Evolutionary conservation across 1,140 invertebrate species (phyloP), one percentile per base, ranked within the genome.

Genomic region (Lysiphlebus fabarum): DNA sequence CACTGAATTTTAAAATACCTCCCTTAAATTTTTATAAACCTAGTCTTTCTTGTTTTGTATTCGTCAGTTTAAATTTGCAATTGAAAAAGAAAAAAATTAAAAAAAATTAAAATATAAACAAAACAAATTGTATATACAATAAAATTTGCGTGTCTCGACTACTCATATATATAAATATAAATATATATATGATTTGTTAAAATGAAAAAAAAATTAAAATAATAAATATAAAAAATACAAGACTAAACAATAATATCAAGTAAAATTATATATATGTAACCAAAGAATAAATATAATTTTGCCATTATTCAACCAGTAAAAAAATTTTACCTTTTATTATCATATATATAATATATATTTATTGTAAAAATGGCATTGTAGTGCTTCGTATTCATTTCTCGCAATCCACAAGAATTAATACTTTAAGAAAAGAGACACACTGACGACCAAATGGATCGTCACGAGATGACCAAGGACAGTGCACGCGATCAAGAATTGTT

Each of bases 371-470:
- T 7, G 44, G 14, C 44, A 14, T 45, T n/a, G 11, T 14, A 14
- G 11, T 56, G 14, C 54, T 56, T 56, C 54, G 54, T 56, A 56
- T 56, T 54, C 51, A 54, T 37, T 56, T 37, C 54, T 56, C 54
- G 54, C 54, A 56, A 26, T 56, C 43, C 43, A 41, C 43, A 34
- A 56, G 54, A 45, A 56, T 56, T 41, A 56, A 56, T 47, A 33
- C 42, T 44, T 51, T n/a, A 41, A 45, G 42, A 42, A 56, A 26
- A 56, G 41, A 44, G 14, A 51, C 49, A 51, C 49, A 51, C 36
- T 26, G 9, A 4, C 26, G 42, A 56, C 7, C 11, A 45, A 3
- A 45, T 45, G 40, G 7, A 11, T 41, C 11, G 44, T 45, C 11
- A n/a, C 44, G 42, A 56, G 42, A 14, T 11, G 26, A 36, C 43